Evolutionary conservation across 2,113 vertebrate species (phyloP).

Genomic region (Vulpes ferrilata): DNA sequence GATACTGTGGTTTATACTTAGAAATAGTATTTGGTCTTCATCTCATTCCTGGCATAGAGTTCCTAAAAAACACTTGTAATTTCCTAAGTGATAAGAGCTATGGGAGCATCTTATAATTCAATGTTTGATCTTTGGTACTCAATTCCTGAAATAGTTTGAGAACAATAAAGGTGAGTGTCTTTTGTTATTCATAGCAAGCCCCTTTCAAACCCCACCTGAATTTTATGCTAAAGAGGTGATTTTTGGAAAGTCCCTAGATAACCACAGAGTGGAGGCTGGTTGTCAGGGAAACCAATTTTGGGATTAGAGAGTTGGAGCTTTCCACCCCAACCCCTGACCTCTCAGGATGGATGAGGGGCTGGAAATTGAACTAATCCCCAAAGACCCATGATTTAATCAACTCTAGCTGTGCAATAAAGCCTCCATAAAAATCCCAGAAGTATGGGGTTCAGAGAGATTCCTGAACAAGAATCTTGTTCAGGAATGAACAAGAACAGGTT

Average conservation of each 20-base stretch:
- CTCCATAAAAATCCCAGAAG: background rate
- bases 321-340: background rate
- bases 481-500: no score
- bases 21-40: background rate
- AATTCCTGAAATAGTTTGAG: conserved; percentile 3
- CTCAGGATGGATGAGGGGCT: background rate
- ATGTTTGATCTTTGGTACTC: background rate
- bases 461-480: no score
- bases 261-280: background rate
- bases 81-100: background rate
- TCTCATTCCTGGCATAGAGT: background rate
- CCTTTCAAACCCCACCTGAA: background rate
- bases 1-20: background rate
- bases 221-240: background rate
- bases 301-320: background rate
- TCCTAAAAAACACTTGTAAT: background rate
- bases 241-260: background rate
- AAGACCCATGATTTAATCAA: background rate
- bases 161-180: background rate
- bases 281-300: background rate
- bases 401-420: background rate
- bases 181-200: background rate
- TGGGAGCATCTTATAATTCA: background rate
- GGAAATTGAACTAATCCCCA: background rate
- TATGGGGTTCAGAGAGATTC: background rate